phyloP scores from a whole-genome alignment of 2,888 invertebrate species.

The Drosophila hamatofila region DNA sequence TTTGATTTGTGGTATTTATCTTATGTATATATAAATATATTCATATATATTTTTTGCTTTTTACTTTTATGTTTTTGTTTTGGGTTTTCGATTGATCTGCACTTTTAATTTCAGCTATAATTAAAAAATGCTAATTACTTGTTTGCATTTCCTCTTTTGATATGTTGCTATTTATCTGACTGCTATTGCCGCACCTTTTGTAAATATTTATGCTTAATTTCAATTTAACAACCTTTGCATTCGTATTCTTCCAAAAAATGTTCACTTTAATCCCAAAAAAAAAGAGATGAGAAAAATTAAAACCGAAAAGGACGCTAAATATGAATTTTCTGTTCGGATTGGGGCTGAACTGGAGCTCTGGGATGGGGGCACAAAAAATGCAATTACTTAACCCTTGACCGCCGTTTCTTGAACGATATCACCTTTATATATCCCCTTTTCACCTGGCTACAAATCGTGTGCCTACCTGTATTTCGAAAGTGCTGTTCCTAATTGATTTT shows the following conservation, averaged over 20 bases:
- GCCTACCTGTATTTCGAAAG: conserved; percentile 37
- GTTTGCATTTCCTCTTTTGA: conserved; percentile 60
- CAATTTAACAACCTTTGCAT: conserved; percentile 70
- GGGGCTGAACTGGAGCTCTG: background rate
- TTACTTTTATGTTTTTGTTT: background rate
- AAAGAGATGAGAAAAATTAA: conserved; percentile 8
- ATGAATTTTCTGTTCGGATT: conserved; percentile 29
- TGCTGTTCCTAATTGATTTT: conserved; percentile 42
- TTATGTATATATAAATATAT: conserved; percentile 17
- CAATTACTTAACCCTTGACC: conserved; percentile 50
- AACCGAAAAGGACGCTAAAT: conserved; percentile 47
- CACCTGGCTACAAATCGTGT: conserved; percentile 18
- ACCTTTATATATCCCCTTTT: conserved; percentile 47
- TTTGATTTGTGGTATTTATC: conserved; percentile 22
- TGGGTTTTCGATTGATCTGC: conserved; percentile 48
- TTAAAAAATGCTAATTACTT: conserved; percentile 58
- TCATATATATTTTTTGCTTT: background rate
- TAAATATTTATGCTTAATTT: conserved; percentile 79
- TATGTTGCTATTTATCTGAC: conserved; percentile 71
- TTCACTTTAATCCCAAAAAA: conserved; percentile 21
- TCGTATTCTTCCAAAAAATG: conserved; percentile 18
- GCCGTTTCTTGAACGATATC: conserved; percentile 50
- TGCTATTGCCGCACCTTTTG: conserved; percentile 55
- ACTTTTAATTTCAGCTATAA: conserved; percentile 47
- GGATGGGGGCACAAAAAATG: conserved; percentile 48